Conservation (phyloP, 2,888 invertebrate genomes). For the Cerastoderma edule region DNA sequence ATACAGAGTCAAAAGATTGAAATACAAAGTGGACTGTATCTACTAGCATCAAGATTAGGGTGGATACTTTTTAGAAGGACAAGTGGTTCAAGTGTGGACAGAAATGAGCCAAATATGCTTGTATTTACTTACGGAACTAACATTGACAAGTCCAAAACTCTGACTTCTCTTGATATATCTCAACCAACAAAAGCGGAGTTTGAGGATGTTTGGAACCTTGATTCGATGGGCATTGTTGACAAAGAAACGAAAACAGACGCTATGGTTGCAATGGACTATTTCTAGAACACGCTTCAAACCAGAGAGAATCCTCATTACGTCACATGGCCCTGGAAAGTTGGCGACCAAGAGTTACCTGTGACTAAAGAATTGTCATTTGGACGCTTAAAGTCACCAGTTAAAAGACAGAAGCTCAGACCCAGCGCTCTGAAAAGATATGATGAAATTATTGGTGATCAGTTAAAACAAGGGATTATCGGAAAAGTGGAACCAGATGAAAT, state of each 20-base stretch:
- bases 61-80: slow-evolving; percentile 40
- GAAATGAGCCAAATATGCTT: slow-evolving; percentile 17
- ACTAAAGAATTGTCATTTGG: slow-evolving; percentile 34
- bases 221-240: slow-evolving; percentile 29
- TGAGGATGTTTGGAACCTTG: slow-evolving; percentile 34
- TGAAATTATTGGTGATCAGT: slow-evolving; percentile 26
- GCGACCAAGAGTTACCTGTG: slow-evolving; percentile 21
- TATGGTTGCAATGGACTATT: slow-evolving; percentile 24
- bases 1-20: slow-evolving; percentile 35
- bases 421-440: slow-evolving; percentile 27
- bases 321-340: slow-evolving; percentile 43
- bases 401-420: slow-evolving; percentile 11
- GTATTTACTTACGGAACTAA: slow-evolving; percentile 15
- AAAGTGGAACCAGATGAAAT: not conserved
- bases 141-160: not conserved
- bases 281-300: slow-evolving; percentile 29
- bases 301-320: slow-evolving; percentile 32
- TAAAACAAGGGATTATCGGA: slow-evolving; percentile 31
- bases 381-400: slow-evolving; percentile 19
- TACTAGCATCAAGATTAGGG: slow-evolving; percentile 38
- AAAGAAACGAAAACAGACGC: slow-evolving; percentile 19
- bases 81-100: not conserved
- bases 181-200: slow-evolving; percentile 16
- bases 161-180: not conserved
- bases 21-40: slow-evolving; percentile 38